Base-by-base conservation (phyloP, 64 coral and sea anemone genomes). In the Cladopsammia gracilis region DNA sequence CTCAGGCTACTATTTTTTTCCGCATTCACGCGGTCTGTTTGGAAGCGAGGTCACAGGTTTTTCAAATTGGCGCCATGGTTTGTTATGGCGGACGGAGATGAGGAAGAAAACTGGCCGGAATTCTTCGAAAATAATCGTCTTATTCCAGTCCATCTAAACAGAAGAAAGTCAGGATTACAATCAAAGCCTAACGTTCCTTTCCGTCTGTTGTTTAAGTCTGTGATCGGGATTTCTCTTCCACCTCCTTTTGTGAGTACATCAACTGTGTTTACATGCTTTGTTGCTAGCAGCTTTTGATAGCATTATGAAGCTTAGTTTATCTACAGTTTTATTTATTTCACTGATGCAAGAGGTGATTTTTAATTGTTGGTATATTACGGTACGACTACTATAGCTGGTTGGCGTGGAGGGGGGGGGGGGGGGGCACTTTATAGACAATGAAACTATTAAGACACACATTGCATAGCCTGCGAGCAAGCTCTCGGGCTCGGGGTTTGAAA, bases 121-220 rank as follows among this genome's bases (percentile, higher is more conserved):
- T 98, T 98, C 73, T 98, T 91, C 77, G 90, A 98, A 83, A 98
- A 95, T 58, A 98, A 96, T 75, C 87, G 94, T 18, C 85, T 93
- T 58, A 92, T 94, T 60, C 97, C 93, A 2, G 61, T 92, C 5
- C 97, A 98, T 85, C 87, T 75, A 9, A 95, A 69, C 51, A 78
- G 94, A 73, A 88, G 91, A 66, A 87, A 73, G 18, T 82, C 77
- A 57, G 86, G 83, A 61, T 89, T 64, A 48, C 90, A 91, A 61
- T 56, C 86, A 73, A 88, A 94, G 25, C 82, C 88, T 65, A 75
- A 87, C 60, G 65, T 88, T 73, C 88, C 86, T 34, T 99, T 96
- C 71, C 86, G 94, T 71, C 60, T 99, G 73, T 91, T 72, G 16
- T 51, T 99, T 19, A 99, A 96, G 73, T 90, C 83, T 81, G 89